Evolutionary conservation across 1,140 invertebrate species (phyloP).

Genomic region (Monomorium pharaonis): DNA sequence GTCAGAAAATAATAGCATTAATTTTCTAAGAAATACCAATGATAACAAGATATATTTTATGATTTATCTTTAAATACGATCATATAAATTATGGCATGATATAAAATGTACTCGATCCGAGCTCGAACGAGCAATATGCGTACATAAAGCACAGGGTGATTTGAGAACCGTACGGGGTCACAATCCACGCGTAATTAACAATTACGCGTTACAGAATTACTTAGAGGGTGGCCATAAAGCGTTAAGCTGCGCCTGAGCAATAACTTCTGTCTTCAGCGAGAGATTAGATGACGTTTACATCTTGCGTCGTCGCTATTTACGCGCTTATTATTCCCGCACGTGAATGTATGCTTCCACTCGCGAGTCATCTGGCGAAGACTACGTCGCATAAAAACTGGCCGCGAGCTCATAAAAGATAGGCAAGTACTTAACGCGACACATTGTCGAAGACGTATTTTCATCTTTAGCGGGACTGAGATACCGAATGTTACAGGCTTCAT

Average conservation of each 20-base stretch:
- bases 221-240: constrained; percentile 36
- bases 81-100: constrained; percentile 35
- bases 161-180: constrained; percentile 24
- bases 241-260: neutral
- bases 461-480: neutral
- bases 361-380: neutral
- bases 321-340: constrained; percentile 16
- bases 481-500: neutral
- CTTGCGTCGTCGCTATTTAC: constrained; percentile 18
- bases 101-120: constrained; percentile 9
- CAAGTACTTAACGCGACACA: neutral
- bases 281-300: constrained; percentile 30
- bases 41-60: constrained; percentile 10
- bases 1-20: neutral
- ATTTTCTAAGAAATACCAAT: constrained; percentile 10
- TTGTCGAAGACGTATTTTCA: constrained; percentile 5
- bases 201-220: neutral
- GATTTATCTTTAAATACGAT: constrained; percentile 7
- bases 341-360: neutral
- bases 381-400: neutral
- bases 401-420: neutral
- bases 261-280: constrained; percentile 16
- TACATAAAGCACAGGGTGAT: neutral
- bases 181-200: constrained; percentile 31
- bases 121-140: neutral